Evolutionary conservation across 37 sponge, comb jelly and placozoan species (phyloP).

Genomic region (Halichondria panicea): DNA sequence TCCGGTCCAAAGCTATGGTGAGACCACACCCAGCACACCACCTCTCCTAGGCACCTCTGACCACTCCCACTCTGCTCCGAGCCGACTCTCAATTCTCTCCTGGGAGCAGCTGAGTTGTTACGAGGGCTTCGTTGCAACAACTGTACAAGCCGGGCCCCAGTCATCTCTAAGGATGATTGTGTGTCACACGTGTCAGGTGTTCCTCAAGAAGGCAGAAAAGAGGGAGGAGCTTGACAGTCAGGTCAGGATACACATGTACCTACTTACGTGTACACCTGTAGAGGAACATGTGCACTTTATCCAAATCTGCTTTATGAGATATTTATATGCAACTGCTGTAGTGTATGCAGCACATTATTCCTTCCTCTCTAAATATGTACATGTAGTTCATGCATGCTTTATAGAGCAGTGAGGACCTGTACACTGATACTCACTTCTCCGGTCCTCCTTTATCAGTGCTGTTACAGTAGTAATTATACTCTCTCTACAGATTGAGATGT

Average conservation of each 20-base stretch:
- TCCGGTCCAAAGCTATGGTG: neutral
- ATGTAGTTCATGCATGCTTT: too few relatives aligned
- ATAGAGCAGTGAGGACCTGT: too few relatives aligned
- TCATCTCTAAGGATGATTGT: conserved; percentile 74
- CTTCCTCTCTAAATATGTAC: too few relatives aligned
- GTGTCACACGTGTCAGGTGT: conserved; percentile 63
- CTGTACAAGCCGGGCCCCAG: conserved; percentile 81
- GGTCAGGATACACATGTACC: too few relatives aligned
- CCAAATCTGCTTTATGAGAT: too few relatives aligned
- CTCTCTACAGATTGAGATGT: conserved; percentile 50
- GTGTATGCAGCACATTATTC: too few relatives aligned
- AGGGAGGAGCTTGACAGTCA: conserved; percentile 8
- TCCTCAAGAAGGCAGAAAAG: conserved; percentile 21
- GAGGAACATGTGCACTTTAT: too few relatives aligned
- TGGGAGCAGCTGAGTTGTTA: conserved; percentile 61
- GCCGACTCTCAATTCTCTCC: conserved; percentile 8
- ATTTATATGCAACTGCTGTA: too few relatives aligned
- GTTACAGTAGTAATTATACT: too few relatives aligned
- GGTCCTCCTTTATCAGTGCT: too few relatives aligned
- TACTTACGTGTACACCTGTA: too few relatives aligned
- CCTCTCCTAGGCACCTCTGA: neutral
- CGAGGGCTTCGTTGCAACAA: conserved; percentile 12
- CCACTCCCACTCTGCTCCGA: neutral
- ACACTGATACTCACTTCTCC: too few relatives aligned
- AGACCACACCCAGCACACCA: conserved; percentile 8